Evolutionary conservation across 2,888 invertebrate genomes (phyloP).

Genomic region (Syrista parreyssii): DNA sequence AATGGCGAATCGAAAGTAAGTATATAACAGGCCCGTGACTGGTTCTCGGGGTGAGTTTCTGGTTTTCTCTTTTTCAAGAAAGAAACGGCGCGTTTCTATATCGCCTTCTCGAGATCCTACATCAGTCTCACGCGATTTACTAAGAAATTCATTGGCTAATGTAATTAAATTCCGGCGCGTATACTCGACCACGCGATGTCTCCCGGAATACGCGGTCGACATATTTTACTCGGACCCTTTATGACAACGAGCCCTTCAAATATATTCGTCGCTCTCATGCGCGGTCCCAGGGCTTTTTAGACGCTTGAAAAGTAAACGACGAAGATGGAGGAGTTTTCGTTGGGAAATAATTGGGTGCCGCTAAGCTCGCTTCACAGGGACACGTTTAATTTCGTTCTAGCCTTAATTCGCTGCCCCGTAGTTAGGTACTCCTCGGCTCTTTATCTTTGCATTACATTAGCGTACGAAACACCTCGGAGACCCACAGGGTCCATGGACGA

Average conservation of each 20-base stretch:
- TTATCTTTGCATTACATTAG: constrained; percentile 39
- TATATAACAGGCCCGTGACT: background rate
- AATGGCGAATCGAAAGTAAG: background rate
- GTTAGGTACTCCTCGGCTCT: constrained; percentile 29
- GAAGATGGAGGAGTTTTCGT: background rate
- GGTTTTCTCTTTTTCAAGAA: background rate
- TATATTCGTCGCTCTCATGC: background rate
- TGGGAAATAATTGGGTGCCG: background rate
- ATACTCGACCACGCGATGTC: constrained; percentile 12
- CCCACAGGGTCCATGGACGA: constrained; percentile 12
- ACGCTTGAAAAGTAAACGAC: background rate
- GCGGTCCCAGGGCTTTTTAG: background rate
- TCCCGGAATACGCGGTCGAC: constrained; percentile 34
- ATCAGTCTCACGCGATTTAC: constrained; percentile 43
- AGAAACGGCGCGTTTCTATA: background rate
- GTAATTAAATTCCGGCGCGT: constrained; percentile 48
- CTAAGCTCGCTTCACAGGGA: constrained; percentile 29
- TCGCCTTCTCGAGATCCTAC: constrained; percentile 2
- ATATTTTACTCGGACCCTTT: background rate
- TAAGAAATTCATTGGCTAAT: constrained; percentile 50
- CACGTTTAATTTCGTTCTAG: constrained; percentile 49
- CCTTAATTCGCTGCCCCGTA: constrained; percentile 50
- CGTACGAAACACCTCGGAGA: constrained; percentile 20
- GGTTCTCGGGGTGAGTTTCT: background rate
- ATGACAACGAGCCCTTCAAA: background rate